Base-by-base conservation (phyloP, 2,113 vertebrate genomes). In the Poeciliopsis occidentalis region DNA sequence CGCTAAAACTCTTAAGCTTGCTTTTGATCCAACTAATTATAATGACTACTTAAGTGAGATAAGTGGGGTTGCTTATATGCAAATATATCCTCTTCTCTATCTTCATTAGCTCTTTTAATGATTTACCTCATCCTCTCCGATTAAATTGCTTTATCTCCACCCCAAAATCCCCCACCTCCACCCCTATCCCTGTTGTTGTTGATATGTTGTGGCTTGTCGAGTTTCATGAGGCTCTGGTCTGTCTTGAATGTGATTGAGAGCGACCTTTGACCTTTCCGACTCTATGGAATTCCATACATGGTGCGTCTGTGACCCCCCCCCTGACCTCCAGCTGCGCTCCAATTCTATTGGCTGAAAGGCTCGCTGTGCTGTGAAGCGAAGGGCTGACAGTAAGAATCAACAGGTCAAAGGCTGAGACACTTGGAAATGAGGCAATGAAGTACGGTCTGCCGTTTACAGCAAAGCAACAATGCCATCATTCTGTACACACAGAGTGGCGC, bases 231-330 rank as follows among this genome's bases (percentile, higher is more conserved):
- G 86, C 65, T 73, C 71, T 72, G 63, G 77, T 89, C 74, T 80
- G 76, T 86, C 64, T 79, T 85, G 87, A 79, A 81, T 81, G 70
- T 89, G 93, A 93, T 93, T 91, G 90, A 92, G 78, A 30, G 72
- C 71, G 87, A 92, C 83, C 91, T 78, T 67, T 79, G 82, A 87
- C 88, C 87, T 79, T 73, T 80, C 61, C 3, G 66, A 84, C 75
- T 92, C 78, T 90, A 71, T 90, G 90, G 91, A 94, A 92, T 93
- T 94, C 90, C 87, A 86, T 93, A 89, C 92, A 93, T 86, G 86
- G 84, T 80, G 85, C 34, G 77, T 86, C 80, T 71, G 76, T 82
- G 88, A 84, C 88, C 91, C 69, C 29, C 29, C 29, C 29, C 19
- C 69, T 65, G 69, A 91, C 92, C 92, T 75, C 71, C 60, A 74